Conservation (phyloP, 2,797 vertebrate species). For the Gobio occitaniae region DNA sequence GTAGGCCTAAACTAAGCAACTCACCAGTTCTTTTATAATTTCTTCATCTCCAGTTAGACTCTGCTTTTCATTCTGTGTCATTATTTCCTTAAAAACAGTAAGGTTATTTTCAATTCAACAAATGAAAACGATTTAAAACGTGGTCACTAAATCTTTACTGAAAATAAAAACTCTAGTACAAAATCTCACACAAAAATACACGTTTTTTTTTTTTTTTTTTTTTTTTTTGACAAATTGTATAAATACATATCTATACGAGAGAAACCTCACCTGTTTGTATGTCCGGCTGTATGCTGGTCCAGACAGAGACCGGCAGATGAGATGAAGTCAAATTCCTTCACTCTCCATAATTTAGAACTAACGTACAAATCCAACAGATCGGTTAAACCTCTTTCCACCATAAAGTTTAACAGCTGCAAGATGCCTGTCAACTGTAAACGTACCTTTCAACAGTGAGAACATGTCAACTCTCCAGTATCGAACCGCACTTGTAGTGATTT, state of each 20-base stretch:
- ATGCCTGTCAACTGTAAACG: slow-evolving; percentile 7
- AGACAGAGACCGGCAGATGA: neutral
- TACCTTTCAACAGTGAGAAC: neutral
- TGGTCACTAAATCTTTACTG: neutral
- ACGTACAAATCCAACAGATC: neutral
- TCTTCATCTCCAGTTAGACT: slow-evolving; percentile 75
- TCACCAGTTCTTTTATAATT: slow-evolving; percentile 85
- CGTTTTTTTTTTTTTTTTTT: neutral
- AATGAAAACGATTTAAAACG: neutral
- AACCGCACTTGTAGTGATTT: slow-evolving; percentile 19
- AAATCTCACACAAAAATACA: neutral
- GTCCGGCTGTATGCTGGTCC: neutral
- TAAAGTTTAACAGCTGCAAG: neutral
- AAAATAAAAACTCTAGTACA: neutral
- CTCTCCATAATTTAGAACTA: slow-evolving; percentile 10
- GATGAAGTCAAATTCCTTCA: slow-evolving; percentile 38
- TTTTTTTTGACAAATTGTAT: neutral
- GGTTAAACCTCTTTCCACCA: neutral
- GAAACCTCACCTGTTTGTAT: slow-evolving; percentile 6
- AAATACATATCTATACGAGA: neutral
- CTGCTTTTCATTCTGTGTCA: slow-evolving; percentile 76
- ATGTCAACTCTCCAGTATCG: neutral
- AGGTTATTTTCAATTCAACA: neutral
- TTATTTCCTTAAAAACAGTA: slow-evolving; percentile 58
- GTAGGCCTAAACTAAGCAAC: slow-evolving; percentile 33